Conservation (phyloP, 2,888 invertebrate genomes). For the Schrankia costaestrigalis region DNA sequence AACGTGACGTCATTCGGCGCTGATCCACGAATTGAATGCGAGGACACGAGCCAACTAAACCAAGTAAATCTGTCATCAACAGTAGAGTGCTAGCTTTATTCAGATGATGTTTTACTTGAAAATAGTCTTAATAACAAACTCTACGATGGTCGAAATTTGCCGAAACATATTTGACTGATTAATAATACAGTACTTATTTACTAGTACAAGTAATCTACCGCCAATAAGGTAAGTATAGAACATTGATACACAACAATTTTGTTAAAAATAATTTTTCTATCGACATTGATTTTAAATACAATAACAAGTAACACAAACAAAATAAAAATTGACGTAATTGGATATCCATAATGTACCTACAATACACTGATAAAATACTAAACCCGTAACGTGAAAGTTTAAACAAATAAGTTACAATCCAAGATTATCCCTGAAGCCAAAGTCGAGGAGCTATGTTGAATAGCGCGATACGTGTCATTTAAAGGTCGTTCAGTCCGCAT, state of each 20-base stretch:
- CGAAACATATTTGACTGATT: conserved; percentile 16
- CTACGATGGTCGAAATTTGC: no score
- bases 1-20: no score
- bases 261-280: conserved; percentile 13
- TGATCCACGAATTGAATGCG: conserved; percentile 18
- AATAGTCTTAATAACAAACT: no score
- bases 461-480: conserved; percentile 31
- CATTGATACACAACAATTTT: conserved; percentile 9
- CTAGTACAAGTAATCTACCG: conserved; percentile 20
- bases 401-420: conserved; percentile 16
- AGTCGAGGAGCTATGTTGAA: conserved; percentile 19
- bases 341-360: conserved; percentile 1
- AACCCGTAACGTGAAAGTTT: conserved; percentile 11
- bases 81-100: no score
- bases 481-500: conserved; percentile 67
- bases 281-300: conserved; percentile 13
- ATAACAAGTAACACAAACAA: no score
- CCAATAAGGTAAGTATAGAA: conserved; percentile 10
- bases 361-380: conserved; percentile 8
- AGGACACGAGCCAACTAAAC: conserved; percentile 9
- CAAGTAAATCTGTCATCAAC: conserved; percentile 10
- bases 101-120: no score
- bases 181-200: conserved; percentile 18
- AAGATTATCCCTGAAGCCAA: conserved; percentile 22
- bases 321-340: no score